Percentiles rank a stretch among this genome's conserved stretches.
phyloP scores from a whole-genome alignment of 2,797 vertebrate genomes.

The Mallotus villosus region DNA sequence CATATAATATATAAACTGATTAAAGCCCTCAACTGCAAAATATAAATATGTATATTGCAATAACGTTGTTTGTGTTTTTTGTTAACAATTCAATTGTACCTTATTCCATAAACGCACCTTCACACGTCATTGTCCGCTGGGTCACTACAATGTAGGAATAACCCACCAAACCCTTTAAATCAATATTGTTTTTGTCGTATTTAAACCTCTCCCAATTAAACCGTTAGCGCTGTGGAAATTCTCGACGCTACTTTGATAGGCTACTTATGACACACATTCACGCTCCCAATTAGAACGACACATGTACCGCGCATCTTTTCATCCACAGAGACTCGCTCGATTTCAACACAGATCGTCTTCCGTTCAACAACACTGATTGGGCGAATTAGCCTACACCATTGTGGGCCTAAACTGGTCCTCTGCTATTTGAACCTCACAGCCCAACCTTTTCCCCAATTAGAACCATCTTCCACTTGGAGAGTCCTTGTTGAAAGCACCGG shows the following conservation, averaged over 20 bases:
- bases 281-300: slow-evolving; percentile 58
- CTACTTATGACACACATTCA: slow-evolving; percentile 51
- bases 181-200: slow-evolving; percentile 15
- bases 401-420: slow-evolving; percentile 50
- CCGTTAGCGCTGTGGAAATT: slow-evolving; percentile 28
- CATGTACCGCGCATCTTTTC: slow-evolving; percentile 48
- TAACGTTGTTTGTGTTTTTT: too few species aligned
- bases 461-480: slow-evolving; percentile 72
- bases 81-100: too few species aligned
- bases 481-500: slow-evolving; percentile 61
- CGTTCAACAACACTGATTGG: too few species aligned
- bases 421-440: slow-evolving; percentile 71
- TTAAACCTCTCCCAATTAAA: slow-evolving; percentile 48
- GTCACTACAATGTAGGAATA: neutral
- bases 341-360: slow-evolving; percentile 44
- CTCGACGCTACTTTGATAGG: slow-evolving; percentile 32
- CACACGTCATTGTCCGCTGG: slow-evolving; percentile 26
- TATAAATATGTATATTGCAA: too few species aligned
- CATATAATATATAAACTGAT: too few species aligned
- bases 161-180: neutral
- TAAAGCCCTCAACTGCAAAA: too few species aligned
- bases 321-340: slow-evolving; percentile 42
- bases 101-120: too few species aligned
- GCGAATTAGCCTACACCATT: slow-evolving; percentile 41
- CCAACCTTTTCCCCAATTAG: slow-evolving; percentile 74